These are phyloP conservation scores for Unio pictorum DNA, from an alignment of 2,888 invertebrate genomes.

Conservation along the genomic window DNA sequence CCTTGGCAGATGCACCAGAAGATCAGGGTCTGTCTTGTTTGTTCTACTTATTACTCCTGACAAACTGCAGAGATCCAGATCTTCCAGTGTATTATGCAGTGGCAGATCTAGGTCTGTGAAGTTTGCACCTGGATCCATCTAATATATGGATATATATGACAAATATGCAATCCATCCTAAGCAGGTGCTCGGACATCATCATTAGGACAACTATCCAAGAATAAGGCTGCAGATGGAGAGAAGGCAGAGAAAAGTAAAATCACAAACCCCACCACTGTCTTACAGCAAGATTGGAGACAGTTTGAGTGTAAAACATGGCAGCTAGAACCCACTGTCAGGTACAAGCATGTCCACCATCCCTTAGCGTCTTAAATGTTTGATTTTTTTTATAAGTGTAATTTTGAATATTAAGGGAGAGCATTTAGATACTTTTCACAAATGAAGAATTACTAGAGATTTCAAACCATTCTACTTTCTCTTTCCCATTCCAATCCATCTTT, in stretches of 20 bases:
- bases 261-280: constrained; percentile 64
- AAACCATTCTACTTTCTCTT: no score
- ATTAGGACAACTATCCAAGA: constrained; percentile 25
- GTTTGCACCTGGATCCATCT: no score
- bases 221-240: constrained; percentile 58
- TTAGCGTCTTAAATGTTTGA: neutral
- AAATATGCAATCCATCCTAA: neutral
- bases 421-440: neutral
- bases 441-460: no score
- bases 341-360: constrained; percentile 2
- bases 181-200: constrained; percentile 25
- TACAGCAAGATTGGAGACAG: constrained; percentile 85
- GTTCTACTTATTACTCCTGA: no score
- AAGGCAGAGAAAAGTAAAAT: constrained; percentile 58
- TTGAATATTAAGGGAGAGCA: neutral
- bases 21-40: no score
- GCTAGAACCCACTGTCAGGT: constrained; percentile 82
- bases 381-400: neutral
- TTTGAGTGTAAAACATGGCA: constrained; percentile 97
- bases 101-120: no score
- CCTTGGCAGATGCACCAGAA: no score
- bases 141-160: neutral
- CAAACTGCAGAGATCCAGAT: no score
- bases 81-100: no score
- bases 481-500: no score